Conservation (phyloP, 37 sponge, comb jelly and placozoan genomes). For the Beroe ovata region DNA sequence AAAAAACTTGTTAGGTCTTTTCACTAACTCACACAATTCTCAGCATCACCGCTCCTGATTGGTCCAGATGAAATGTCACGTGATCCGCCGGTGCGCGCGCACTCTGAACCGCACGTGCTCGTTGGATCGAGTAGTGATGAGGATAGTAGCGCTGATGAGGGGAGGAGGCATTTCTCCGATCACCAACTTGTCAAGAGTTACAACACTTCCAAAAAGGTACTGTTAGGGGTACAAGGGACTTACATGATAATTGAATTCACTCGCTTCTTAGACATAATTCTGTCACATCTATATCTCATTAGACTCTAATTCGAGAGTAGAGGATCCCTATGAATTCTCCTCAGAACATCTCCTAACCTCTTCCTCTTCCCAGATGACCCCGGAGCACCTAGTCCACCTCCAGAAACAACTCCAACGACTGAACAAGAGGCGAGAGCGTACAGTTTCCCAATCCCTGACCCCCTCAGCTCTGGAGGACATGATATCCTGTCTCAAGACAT, state of each 20-base stretch:
- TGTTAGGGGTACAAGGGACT: too few species aligned
- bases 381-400: conserved; percentile 42
- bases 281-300: too few species aligned
- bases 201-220: conserved; percentile 23
- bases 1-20: too few species aligned
- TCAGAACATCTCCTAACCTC: too few species aligned
- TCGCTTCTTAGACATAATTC: too few species aligned
- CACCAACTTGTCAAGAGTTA: conserved; percentile 61
- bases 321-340: too few species aligned
- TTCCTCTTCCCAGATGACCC: conserved; percentile 49
- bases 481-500: conserved; percentile 12
- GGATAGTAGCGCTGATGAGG: conserved; percentile 13
- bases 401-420: conserved; percentile 63
- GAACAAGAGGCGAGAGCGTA: conserved; percentile 31
- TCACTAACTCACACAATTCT: too few species aligned
- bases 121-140: conserved; percentile 35
- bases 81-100: conserved; percentile 57
- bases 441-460: conserved; percentile 46
- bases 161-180: conserved; percentile 37
- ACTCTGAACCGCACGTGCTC: conserved; percentile 49
- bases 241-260: too few species aligned
- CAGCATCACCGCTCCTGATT: too few species aligned
- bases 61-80: conserved; percentile 25
- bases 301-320: too few species aligned
- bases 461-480: conserved; percentile 48